phyloP scores from a whole-genome alignment of 2,888 invertebrate genomes.

The Alcis repandata region DNA sequence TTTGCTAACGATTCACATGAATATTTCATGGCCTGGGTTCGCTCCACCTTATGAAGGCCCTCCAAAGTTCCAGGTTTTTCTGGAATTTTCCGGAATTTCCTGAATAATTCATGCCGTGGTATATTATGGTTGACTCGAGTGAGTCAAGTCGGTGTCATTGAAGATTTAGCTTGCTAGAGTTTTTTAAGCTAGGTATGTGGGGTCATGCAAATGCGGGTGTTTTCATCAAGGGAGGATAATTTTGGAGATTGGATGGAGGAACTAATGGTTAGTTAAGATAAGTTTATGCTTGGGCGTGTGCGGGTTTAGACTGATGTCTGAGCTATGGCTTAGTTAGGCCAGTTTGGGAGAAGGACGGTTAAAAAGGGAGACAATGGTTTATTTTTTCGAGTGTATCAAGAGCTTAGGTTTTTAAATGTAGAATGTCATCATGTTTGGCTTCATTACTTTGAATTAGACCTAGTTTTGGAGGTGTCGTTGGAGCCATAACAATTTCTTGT shows the following conservation, averaged over 20 bases:
- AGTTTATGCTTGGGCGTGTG: slow-evolving; percentile 9
- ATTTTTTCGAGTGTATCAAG: not conserved
- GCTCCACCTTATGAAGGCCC: slow-evolving; percentile 52
- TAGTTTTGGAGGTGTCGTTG: too few species aligned
- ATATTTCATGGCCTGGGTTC: slow-evolving; percentile 50
- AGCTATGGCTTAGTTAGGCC: not conserved
- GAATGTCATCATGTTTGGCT: too few species aligned
- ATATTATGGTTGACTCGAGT: slow-evolving; percentile 36
- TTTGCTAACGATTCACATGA: slow-evolving; percentile 53
- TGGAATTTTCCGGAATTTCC: slow-evolving; percentile 46
- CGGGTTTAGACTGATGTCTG: not conserved
- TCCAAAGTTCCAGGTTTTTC: slow-evolving; percentile 57
- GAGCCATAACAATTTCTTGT: too few species aligned
- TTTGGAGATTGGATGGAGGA: slow-evolving; percentile 26
- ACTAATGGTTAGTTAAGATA: slow-evolving; percentile 32
- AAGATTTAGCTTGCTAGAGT: slow-evolving; percentile 28
- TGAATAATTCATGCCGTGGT: slow-evolving; percentile 58
- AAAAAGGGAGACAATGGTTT: not conserved
- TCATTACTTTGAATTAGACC: too few species aligned
- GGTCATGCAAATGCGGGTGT: slow-evolving; percentile 29
- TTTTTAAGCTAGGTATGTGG: slow-evolving; percentile 12
- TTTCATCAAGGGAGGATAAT: slow-evolving; percentile 29
- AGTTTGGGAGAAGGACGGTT: not conserved
- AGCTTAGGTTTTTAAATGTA: too few species aligned
- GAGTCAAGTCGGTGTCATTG: slow-evolving; percentile 28